Conservation (phyloP, 2,797 vertebrate species). For the Limnodromus scolopaceus region DNA sequence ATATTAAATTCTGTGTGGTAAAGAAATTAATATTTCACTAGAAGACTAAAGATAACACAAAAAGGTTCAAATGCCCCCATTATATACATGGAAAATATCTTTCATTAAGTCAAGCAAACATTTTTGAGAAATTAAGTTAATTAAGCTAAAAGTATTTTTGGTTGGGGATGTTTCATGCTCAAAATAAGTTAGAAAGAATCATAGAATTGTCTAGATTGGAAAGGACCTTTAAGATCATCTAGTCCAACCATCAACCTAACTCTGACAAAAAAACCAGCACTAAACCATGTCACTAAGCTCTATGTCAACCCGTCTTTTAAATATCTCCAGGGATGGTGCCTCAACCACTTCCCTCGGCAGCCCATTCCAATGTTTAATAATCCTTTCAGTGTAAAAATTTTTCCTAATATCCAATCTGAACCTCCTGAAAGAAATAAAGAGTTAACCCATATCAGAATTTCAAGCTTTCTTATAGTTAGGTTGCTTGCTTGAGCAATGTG, state of each 20-base stretch:
- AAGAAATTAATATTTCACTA: background rate
- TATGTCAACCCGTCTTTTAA: too few species aligned
- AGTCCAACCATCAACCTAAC: too few species aligned
- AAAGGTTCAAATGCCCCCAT: accelerated
- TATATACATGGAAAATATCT: background rate
- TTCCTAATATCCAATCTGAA: too few species aligned
- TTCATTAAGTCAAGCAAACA: background rate
- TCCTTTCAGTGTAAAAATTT: too few species aligned
- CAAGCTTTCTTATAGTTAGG: background rate
- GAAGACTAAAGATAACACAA: background rate
- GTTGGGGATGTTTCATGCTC: background rate
- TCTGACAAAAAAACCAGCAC: too few species aligned
- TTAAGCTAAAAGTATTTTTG: background rate
- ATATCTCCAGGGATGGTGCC: too few species aligned
- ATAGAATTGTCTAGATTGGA: too few species aligned
- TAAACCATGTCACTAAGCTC: too few species aligned
- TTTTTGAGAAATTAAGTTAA: background rate
- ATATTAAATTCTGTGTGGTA: background rate
- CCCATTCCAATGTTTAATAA: too few species aligned
- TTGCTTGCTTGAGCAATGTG: background rate
- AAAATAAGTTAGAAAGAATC: background rate
- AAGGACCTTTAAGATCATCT: too few species aligned
- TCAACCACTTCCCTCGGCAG: too few species aligned
- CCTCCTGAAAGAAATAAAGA: background rate
- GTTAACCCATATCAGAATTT: background rate